Evolutionary conservation across 2,888 invertebrate species (phyloP).

Genomic region (Drosophila niveifrons): DNA sequence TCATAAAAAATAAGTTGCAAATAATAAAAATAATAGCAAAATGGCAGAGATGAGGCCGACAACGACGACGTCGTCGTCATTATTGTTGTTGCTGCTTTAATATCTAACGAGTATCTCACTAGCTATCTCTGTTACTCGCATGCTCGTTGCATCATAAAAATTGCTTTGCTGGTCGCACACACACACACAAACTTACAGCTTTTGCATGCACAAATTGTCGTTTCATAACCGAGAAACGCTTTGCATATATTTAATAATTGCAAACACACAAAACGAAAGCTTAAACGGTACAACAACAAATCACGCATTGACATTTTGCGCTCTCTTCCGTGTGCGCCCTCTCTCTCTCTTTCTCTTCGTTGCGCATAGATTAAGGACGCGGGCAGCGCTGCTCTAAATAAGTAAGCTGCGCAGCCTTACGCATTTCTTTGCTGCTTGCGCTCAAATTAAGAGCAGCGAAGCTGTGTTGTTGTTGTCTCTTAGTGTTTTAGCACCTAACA

Average conservation of each 20-base stretch:
- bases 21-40: constrained; percentile 70
- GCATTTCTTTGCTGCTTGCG: not conserved
- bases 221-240: constrained; percentile 56
- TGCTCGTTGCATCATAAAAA: constrained; percentile 64
- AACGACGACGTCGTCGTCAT: constrained; percentile 6
- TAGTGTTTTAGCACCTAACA: not conserved
- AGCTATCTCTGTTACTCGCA: constrained; percentile 22
- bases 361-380: constrained; percentile 3
- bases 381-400: constrained; percentile 5
- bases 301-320: constrained; percentile 2
- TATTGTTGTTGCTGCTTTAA: constrained; percentile 2
- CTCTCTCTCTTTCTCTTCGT: not conserved
- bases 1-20: constrained; percentile 69
- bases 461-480: not conserved
- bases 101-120: constrained; percentile 14
- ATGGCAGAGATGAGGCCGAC: constrained; percentile 52
- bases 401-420: constrained; percentile 7
- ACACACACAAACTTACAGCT: constrained; percentile 17
- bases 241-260: constrained; percentile 25
- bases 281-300: constrained; percentile 10
- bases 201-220: constrained; percentile 71
- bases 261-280: constrained; percentile 20
- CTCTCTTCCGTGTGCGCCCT: not conserved
- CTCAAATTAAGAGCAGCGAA: not conserved
- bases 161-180: constrained; percentile 33